Percentiles rank a stretch among this genome's conserved stretches.
Conservation (phyloP, 2,113 vertebrate genomes). For the Oxygymnocypris stewartii region DNA sequence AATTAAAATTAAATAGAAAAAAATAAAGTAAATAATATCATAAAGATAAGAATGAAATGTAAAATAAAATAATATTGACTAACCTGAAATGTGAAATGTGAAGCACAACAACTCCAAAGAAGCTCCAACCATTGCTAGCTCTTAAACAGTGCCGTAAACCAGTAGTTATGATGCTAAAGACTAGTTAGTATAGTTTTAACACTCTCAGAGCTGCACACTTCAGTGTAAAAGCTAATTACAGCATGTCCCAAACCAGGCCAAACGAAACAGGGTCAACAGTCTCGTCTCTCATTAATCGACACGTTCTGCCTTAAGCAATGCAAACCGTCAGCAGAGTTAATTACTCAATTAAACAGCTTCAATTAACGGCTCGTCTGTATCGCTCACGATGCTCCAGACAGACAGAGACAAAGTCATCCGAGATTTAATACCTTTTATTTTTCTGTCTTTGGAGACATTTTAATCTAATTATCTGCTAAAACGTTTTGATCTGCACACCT, state of each 20-base stretch:
- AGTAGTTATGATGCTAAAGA: background rate
- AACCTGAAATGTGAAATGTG: no score
- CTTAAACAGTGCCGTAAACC: background rate
- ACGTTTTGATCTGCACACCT: conserved; percentile 21
- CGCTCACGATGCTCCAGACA: background rate
- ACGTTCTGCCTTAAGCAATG: conserved; percentile 46
- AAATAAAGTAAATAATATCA: no score
- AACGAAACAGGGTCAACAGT: conserved; percentile 48
- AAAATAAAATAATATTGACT: no score
- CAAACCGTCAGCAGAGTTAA: conserved; percentile 42
- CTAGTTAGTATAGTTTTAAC: conserved; percentile 23
- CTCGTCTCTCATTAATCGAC: conserved; percentile 51
- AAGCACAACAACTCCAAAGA: no score
- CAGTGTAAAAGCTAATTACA: conserved; percentile 45
- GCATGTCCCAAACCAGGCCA: conserved; percentile 47
- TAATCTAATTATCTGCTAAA: conserved; percentile 44
- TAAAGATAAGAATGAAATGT: no score
- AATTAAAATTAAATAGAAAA: no score
- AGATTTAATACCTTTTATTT: conserved; percentile 13
- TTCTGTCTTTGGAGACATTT: conserved; percentile 20
- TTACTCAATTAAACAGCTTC: conserved; percentile 51
- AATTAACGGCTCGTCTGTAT: conserved; percentile 38
- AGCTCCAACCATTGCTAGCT: background rate
- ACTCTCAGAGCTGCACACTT: conserved; percentile 8
- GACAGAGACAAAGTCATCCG: background rate